A percentile compares a stretch with the other conserved stretches of the same genome.
These are phyloP conservation scores for Holocentrus rufus DNA, from an alignment of 2,797 vertebrate species.

Conservation along the genomic window DNA sequence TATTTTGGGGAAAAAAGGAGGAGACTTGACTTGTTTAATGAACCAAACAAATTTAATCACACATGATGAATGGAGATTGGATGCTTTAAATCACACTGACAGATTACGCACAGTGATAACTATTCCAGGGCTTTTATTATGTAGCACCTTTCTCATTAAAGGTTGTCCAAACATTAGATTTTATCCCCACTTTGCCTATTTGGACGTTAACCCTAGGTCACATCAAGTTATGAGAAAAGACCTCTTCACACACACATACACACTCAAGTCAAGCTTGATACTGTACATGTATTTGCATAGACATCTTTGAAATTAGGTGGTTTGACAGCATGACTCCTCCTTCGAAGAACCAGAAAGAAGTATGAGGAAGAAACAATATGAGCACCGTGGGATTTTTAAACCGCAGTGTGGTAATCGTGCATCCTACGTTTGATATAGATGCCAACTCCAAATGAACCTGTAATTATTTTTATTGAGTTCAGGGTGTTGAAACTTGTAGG, in stretches of 20 bases:
- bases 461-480: conserved; percentile 87
- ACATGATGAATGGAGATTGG: too few species aligned
- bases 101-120: too few species aligned
- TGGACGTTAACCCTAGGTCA: background rate
- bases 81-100: too few species aligned
- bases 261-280: background rate
- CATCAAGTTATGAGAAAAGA: background rate
- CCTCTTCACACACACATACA: too few species aligned
- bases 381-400: conserved; percentile 39
- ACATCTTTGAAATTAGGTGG: background rate
- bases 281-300: background rate
- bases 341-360: conserved; percentile 20
- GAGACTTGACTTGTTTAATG: too few species aligned
- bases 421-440: conserved; percentile 78
- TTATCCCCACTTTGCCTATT: background rate
- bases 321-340: conserved; percentile 26
- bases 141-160: too few species aligned
- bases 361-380: conserved; percentile 14
- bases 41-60: too few species aligned
- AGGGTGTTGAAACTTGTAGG: conserved; percentile 84
- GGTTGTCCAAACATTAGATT: background rate
- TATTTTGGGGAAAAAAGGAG: too few species aligned
- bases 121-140: too few species aligned
- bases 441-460: conserved; percentile 85
- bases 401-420: conserved; percentile 57